Evolutionary conservation across 2,113 vertebrate genomes (phyloP).

Genomic region (Oreochromis tanganicae): DNA sequence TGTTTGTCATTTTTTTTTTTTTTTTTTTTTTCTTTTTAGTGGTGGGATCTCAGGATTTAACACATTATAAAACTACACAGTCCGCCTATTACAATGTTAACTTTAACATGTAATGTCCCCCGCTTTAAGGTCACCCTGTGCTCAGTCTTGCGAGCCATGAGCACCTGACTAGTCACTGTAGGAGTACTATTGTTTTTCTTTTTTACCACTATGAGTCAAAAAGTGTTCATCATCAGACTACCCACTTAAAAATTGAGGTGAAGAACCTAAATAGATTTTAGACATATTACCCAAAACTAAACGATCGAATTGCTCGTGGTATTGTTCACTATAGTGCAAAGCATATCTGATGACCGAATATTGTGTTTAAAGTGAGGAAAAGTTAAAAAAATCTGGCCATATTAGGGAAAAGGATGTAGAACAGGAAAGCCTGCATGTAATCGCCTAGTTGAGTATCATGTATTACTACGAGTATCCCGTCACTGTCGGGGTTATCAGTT

Average conservation of each 20-base stretch:
- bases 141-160: background rate
- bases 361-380: background rate
- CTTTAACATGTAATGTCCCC: background rate
- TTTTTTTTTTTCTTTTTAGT: background rate
- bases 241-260: background rate
- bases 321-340: background rate
- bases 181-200: background rate
- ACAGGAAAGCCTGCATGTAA: background rate
- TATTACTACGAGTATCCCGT: background rate
- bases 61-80: accelerated
- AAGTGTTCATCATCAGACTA: background rate
- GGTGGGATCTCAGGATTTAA: background rate
- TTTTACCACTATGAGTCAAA: background rate
- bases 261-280: background rate
- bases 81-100: background rate
- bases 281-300: background rate
- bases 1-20: no score
- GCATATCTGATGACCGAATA: background rate
- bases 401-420: accelerated
- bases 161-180: background rate
- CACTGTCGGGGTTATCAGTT: no score
- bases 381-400: background rate
- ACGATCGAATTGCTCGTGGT: accelerated
- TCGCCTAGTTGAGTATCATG: background rate
- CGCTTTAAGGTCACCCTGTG: background rate